phyloP scores from a whole-genome alignment of 2,888 invertebrate genomes.

The Ectemnius continuus region DNA sequence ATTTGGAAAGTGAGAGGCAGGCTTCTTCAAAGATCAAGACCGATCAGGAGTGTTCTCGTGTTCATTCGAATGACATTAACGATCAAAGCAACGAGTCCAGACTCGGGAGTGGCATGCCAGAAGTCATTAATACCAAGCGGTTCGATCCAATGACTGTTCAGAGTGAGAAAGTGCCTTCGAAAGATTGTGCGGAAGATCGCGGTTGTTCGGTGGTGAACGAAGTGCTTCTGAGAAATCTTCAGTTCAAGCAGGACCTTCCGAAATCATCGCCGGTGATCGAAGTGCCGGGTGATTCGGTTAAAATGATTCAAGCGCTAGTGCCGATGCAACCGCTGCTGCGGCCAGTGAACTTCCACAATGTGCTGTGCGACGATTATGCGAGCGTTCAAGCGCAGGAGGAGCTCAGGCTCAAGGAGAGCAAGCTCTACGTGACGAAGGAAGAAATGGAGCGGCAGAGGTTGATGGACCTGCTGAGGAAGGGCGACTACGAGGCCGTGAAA shows the following conservation, averaged over 20 bases:
- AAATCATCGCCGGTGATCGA: slow-evolving; percentile 45
- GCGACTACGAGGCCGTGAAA: slow-evolving; percentile 67
- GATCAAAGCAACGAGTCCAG: slow-evolving; percentile 13
- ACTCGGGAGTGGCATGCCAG: slow-evolving; percentile 1
- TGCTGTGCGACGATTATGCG: slow-evolving; percentile 69
- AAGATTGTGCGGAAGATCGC: slow-evolving; percentile 40
- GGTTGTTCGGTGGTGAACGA: slow-evolving; percentile 63
- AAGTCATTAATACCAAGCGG: neutral
- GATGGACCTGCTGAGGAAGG: slow-evolving; percentile 66
- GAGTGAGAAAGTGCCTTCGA: slow-evolving; percentile 14
- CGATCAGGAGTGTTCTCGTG: slow-evolving; percentile 34
- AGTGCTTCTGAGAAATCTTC: slow-evolving; percentile 67
- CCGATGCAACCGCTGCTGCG: slow-evolving; percentile 37
- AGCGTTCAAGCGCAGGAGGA: slow-evolving; percentile 49
- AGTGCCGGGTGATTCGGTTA: slow-evolving; percentile 35
- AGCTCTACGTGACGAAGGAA: slow-evolving; percentile 69
- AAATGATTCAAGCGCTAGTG: slow-evolving; percentile 41
- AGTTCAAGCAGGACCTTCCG: slow-evolving; percentile 68
- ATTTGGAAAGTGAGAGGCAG: slow-evolving; percentile 49
- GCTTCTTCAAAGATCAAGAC: slow-evolving; percentile 37
- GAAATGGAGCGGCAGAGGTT: slow-evolving; percentile 69
- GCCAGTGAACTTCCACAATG: slow-evolving; percentile 66
- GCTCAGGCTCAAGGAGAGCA: slow-evolving; percentile 52
- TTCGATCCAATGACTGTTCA: slow-evolving; percentile 1
- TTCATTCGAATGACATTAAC: slow-evolving; percentile 19